Evolutionary conservation across 2,888 invertebrate species (phyloP).

Genomic region (Carterocephalus palaemon): DNA sequence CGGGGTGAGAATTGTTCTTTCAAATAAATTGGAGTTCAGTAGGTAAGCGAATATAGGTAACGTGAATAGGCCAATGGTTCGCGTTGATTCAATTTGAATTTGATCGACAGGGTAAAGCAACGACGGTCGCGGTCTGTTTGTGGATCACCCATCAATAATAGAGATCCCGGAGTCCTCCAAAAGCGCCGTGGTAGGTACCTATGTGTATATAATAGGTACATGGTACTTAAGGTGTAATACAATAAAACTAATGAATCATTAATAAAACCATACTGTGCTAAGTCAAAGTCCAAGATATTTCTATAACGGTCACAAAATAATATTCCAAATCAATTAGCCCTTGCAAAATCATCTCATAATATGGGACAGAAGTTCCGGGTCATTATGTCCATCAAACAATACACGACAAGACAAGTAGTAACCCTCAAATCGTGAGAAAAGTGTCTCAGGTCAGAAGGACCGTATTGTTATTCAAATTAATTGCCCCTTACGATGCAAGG

Average conservation of each 20-base stretch:
- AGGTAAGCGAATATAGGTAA: too few species aligned
- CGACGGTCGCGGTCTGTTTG: too few species aligned
- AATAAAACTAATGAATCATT: not conserved
- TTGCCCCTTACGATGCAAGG: conserved; percentile 36
- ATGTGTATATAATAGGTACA: too few species aligned
- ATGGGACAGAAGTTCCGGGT: conserved; percentile 8
- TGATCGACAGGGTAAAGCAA: too few species aligned
- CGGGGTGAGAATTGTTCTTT: too few species aligned
- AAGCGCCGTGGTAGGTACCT: too few species aligned
- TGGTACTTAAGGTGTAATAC: too few species aligned
- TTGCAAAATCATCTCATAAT: not conserved
- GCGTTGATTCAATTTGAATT: too few species aligned
- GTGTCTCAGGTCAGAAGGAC: conserved; percentile 35
- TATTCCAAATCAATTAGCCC: conserved; percentile 9
- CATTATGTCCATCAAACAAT: conserved; percentile 20
- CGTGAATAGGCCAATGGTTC: too few species aligned
- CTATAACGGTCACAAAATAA: conserved; percentile 18
- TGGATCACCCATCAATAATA: too few species aligned
- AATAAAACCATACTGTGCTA: not conserved
- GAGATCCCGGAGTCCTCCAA: too few species aligned
- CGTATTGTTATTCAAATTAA: conserved; percentile 57
- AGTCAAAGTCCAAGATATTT: not conserved
- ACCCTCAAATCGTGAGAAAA: conserved; percentile 34
- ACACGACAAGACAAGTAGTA: conserved; percentile 15
- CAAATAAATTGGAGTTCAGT: too few species aligned